phyloP scores from a whole-genome alignment of 2,888 invertebrate genomes.

The Pomacea canaliculata region DNA sequence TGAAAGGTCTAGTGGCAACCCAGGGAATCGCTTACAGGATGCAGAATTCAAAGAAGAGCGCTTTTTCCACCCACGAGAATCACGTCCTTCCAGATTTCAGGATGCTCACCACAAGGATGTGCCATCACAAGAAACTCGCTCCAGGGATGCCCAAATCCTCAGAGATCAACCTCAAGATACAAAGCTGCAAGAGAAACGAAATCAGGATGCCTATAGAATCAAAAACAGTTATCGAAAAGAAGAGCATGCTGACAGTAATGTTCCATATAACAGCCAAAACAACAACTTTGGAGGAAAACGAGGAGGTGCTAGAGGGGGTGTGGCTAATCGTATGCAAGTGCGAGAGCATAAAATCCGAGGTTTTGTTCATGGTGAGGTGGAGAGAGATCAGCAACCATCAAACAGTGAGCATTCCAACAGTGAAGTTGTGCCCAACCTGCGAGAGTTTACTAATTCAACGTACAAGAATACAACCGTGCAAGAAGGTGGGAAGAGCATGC shows the following conservation, averaged over 20 bases:
- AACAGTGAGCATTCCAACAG: neutral
- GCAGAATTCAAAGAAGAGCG: neutral
- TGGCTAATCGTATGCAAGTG: constrained; percentile 15
- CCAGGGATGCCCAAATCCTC: neutral
- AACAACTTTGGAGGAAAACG: neutral
- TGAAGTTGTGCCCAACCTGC: constrained; percentile 11
- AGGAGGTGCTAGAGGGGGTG: constrained; percentile 27
- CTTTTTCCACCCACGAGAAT: neutral
- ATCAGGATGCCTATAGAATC: constrained; percentile 13
- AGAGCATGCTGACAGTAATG: constrained; percentile 4
- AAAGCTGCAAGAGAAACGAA: neutral
- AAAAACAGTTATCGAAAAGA: constrained; percentile 6
- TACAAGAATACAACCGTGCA: constrained; percentile 16
- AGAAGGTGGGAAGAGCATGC: constrained; percentile 11
- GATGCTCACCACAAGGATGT: neutral
- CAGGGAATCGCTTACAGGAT: constrained; percentile 1
- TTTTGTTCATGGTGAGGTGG: neutral
- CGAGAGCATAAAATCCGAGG: constrained; percentile 21
- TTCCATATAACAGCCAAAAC: constrained; percentile 13
- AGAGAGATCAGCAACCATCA: neutral
- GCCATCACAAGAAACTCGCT: neutral
- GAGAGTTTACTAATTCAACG: constrained; percentile 34
- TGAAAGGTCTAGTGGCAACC: constrained; percentile 6
- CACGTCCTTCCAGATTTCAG: neutral
- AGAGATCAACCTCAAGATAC: neutral